These are phyloP conservation scores for Acrocyrtus sp. DNA, from an alignment of 2,888 invertebrate genomes.

Conservation along the genomic window DNA sequence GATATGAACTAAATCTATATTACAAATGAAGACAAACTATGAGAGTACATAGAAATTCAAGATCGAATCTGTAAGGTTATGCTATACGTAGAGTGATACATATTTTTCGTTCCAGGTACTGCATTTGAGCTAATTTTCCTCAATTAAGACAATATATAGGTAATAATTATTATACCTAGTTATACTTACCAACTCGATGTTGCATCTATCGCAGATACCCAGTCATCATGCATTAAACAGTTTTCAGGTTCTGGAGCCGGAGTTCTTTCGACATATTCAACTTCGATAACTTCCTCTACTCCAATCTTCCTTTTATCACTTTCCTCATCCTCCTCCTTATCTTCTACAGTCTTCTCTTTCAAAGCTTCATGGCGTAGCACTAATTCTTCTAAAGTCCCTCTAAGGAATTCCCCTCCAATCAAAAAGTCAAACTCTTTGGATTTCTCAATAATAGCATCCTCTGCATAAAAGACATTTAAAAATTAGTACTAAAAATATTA, in stretches of 20 bases:
- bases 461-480: conserved; percentile 53
- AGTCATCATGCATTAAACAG: conserved; percentile 94
- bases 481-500: too few relatives aligned
- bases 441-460: conserved; percentile 59
- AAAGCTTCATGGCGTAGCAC: conserved; percentile 75
- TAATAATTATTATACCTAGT: too few relatives aligned
- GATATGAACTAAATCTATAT: conserved; percentile 3
- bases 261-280: conserved; percentile 91
- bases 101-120: too few relatives aligned
- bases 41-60: too few relatives aligned
- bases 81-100: too few relatives aligned
- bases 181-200: conserved; percentile 74
- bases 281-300: conserved; percentile 84
- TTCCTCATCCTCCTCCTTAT: conserved; percentile 18
- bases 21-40: too few relatives aligned
- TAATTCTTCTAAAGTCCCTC: conserved; percentile 74
- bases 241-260: conserved; percentile 94
- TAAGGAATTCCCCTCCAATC: conserved; percentile 83
- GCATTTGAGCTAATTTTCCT: too few relatives aligned
- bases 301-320: conserved; percentile 68
- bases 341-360: conserved; percentile 67
- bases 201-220: conserved; percentile 90
- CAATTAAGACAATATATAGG: too few relatives aligned
- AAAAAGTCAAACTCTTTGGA: conserved; percentile 84
- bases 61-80: too few relatives aligned